phyloP scores from a whole-genome alignment of 1,140 invertebrate species.

The Drosophila serrata region DNA sequence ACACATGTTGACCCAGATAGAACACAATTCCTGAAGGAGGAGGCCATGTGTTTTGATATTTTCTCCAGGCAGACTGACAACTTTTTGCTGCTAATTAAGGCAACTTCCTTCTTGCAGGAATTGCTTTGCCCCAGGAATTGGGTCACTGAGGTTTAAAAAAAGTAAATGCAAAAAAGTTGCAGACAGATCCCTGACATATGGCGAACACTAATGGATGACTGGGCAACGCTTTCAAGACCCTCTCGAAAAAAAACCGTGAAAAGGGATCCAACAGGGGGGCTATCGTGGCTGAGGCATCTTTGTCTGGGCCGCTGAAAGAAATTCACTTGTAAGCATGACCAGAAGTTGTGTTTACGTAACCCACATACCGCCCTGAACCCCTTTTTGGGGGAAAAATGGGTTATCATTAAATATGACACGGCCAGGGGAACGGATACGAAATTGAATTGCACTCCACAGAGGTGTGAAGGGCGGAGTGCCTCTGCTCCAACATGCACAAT shows the following conservation, averaged over 20 bases:
- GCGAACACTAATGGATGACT: constrained; percentile 31
- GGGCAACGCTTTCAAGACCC: constrained; percentile 2
- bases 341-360: constrained; percentile 68
- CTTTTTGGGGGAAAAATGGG: constrained; percentile 59
- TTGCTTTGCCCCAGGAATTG: constrained; percentile 25
- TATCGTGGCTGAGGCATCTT: constrained; percentile 54
- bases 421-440: constrained; percentile 32
- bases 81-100: constrained; percentile 35
- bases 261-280: constrained; percentile 13
- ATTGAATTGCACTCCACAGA: constrained; percentile 43
- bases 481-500: constrained; percentile 43
- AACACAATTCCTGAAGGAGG: constrained; percentile 3
- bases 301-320: constrained; percentile 49
- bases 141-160: constrained; percentile 41
- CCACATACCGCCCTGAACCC: constrained; percentile 46
- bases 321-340: constrained; percentile 66
- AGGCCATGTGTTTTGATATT: constrained; percentile 21
- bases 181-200: constrained; percentile 62
- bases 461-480: constrained; percentile 43
- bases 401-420: constrained; percentile 69
- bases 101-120: constrained; percentile 20
- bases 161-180: constrained; percentile 46
- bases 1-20: constrained; percentile 26
- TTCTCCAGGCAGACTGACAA: constrained; percentile 1
- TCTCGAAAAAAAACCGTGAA: constrained; percentile 11